A percentile compares a stretch with the other conserved stretches of the same genome.
phyloP scores from a whole-genome alignment of 1,140 invertebrate genomes.

The Leptonema lineaticorne region DNA sequence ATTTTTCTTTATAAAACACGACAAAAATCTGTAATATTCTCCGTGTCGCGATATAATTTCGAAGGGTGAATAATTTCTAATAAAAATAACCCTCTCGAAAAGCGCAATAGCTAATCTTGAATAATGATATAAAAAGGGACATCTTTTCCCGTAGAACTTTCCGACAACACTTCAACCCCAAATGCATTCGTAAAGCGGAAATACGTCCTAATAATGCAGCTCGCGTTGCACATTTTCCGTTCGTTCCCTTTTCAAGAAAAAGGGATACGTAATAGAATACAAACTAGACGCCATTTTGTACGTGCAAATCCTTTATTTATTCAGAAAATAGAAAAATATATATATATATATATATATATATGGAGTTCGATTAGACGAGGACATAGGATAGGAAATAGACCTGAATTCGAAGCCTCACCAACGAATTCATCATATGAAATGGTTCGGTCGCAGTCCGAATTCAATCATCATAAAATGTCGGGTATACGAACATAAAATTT shows the following conservation, averaged over 20 bases:
- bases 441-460: background rate
- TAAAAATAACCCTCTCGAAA: too few species aligned
- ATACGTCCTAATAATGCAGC: background rate
- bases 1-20: too few species aligned
- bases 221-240: background rate
- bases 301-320: background rate
- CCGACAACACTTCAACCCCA: constrained; percentile 1
- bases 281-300: background rate
- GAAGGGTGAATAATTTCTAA: too few species aligned
- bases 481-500: constrained; percentile 4
- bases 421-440: too few species aligned
- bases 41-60: too few species aligned
- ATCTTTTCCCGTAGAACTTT: background rate
- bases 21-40: too few species aligned
- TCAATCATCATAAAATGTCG: constrained; percentile 8
- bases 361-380: too few species aligned
- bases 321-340: background rate
- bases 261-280: background rate
- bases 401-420: too few species aligned
- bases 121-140: background rate
- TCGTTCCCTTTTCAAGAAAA: background rate
- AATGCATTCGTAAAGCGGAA: background rate
- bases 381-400: too few species aligned
- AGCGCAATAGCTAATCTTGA: too few species aligned
- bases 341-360: too few species aligned